phyloP scores from a whole-genome alignment of 2,113 vertebrate species.

The Crotalus helleri region DNA sequence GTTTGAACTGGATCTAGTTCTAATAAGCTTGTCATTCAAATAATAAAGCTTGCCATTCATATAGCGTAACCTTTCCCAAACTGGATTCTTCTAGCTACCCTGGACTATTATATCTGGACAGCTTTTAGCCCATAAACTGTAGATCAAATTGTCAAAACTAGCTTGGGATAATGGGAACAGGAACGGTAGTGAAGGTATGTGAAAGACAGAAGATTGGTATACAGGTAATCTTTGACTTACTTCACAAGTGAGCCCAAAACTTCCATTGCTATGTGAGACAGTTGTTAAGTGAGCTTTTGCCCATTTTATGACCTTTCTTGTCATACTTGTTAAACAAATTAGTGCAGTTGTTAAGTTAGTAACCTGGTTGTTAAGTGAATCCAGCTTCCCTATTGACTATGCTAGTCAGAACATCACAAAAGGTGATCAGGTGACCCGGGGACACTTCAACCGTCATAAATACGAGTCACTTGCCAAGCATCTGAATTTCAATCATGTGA shows the following conservation, averaged over 20 bases:
- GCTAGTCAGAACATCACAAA: background rate
- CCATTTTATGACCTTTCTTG: background rate
- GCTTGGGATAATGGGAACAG: background rate
- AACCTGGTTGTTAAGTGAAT: background rate
- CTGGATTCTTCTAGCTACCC: background rate
- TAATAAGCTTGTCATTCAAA: background rate
- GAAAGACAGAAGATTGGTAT: background rate
- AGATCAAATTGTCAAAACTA: background rate
- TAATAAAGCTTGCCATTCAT: background rate
- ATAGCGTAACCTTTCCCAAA: background rate
- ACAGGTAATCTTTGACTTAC: background rate
- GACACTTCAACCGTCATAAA: background rate
- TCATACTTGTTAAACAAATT: background rate
- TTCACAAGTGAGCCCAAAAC: background rate
- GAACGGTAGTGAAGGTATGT: background rate
- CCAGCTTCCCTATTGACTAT: background rate
- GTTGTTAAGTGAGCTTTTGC: background rate
- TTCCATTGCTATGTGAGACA: background rate
- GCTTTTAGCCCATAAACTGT: background rate
- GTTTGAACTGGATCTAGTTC: conserved; percentile 27
- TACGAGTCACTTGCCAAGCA: background rate
- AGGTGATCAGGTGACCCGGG: background rate
- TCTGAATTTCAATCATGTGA: background rate
- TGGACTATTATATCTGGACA: background rate
- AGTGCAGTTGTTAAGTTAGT: background rate